Conservation (phyloP, 2,888 invertebrate species). For the Teleiodes luculella region DNA sequence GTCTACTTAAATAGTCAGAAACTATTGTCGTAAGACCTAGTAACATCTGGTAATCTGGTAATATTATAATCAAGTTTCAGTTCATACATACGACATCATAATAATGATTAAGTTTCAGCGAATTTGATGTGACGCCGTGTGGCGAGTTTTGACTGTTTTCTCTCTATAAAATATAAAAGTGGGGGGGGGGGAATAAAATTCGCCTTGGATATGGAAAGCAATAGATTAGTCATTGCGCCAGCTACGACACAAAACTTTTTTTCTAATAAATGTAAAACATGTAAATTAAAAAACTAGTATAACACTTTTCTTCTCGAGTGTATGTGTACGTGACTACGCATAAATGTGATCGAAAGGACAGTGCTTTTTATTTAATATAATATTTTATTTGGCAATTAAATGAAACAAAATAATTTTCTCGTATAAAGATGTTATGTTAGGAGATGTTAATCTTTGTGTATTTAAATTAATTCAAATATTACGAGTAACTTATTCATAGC, state of each 20-base stretch:
- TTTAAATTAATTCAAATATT: slow-evolving; percentile 11
- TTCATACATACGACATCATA: too few relatives aligned
- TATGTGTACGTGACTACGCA: slow-evolving; percentile 63
- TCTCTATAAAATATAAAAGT: slow-evolving; percentile 20
- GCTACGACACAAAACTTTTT: too few relatives aligned
- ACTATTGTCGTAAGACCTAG: too few relatives aligned
- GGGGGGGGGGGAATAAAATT: too few relatives aligned
- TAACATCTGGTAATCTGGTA: too few relatives aligned
- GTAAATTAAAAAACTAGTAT: too few relatives aligned
- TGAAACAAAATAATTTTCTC: slow-evolving; percentile 66
- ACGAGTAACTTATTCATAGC: slow-evolving; percentile 15
- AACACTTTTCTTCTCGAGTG: slow-evolving; percentile 40
- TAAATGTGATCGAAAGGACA: slow-evolving; percentile 53
- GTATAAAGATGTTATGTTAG: slow-evolving; percentile 69
- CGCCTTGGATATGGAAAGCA: too few relatives aligned
- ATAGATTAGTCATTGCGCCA: too few relatives aligned
- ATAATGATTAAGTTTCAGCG: slow-evolving; percentile 71
- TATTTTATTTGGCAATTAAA: slow-evolving; percentile 69
- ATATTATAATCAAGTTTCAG: too few relatives aligned
- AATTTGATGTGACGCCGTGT: slow-evolving; percentile 68
- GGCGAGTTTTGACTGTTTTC: slow-evolving; percentile 60
- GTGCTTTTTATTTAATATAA: slow-evolving; percentile 63
- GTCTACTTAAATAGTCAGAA: too few relatives aligned
- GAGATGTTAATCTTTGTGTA: slow-evolving; percentile 18
- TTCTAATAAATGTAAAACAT: too few relatives aligned